These are phyloP conservation scores for Drosophila limbata DNA, from an alignment of 2,888 invertebrate genomes.

Conservation along the genomic window DNA sequence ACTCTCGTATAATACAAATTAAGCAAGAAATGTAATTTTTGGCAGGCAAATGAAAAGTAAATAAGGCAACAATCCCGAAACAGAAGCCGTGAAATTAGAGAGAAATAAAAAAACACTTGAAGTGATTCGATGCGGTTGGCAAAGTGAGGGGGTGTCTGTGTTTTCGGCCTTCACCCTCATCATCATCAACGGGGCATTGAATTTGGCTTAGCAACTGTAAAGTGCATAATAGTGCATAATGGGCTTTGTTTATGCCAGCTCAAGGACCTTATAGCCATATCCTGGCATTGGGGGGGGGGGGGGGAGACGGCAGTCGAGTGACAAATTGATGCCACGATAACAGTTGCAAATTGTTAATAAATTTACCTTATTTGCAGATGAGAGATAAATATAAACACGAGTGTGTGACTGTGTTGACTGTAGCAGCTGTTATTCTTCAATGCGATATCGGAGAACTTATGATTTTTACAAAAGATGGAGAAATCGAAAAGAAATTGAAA, in stretches of 20 bases:
- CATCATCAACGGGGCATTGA: constrained; percentile 29
- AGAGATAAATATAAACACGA: constrained; percentile 12
- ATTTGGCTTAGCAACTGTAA: constrained; percentile 56
- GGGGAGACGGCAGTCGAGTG: constrained; percentile 19
- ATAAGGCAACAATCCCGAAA: constrained; percentile 61
- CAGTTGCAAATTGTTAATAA: constrained; percentile 9
- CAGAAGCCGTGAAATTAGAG: constrained; percentile 74
- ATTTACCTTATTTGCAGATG: constrained; percentile 20
- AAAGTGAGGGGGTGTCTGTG: constrained; percentile 18
- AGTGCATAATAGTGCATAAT: constrained; percentile 66
- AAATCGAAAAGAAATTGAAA: neutral
- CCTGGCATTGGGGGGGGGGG: neutral
- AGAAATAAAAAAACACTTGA: constrained; percentile 72
- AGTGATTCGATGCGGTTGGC: constrained; percentile 74
- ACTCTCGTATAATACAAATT: constrained; percentile 49
- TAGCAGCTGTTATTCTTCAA: constrained; percentile 23
- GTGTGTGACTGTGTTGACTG: constrained; percentile 1
- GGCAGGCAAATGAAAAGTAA: constrained; percentile 76
- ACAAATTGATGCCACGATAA: constrained; percentile 33
- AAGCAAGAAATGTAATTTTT: constrained; percentile 54
- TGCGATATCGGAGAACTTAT: neutral
- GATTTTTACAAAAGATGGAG: neutral
- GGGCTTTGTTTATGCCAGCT: constrained; percentile 51
- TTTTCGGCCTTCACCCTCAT: neutral
- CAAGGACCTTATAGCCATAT: constrained; percentile 13